Conservation (phyloP, 2,113 vertebrate genomes). For the Gracilinanus agilis region DNA sequence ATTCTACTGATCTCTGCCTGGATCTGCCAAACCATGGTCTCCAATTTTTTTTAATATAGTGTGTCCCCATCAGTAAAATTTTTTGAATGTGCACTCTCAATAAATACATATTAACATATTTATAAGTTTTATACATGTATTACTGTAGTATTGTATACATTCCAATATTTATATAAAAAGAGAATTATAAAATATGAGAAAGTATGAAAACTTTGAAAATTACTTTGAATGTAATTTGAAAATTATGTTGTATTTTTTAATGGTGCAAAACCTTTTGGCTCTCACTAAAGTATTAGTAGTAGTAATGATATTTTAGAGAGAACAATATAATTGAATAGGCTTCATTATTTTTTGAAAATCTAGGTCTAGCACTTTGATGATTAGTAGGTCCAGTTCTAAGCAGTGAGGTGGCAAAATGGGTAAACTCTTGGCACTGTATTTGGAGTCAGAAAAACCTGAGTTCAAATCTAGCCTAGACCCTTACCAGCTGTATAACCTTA, state of each 20-base stretch:
- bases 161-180: background rate
- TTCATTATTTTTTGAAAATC: background rate
- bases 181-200: background rate
- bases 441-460: background rate
- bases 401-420: background rate
- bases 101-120: background rate
- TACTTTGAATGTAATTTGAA: background rate
- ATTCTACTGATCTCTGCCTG: background rate
- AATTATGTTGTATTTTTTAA: background rate
- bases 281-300: background rate
- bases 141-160: background rate
- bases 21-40: background rate
- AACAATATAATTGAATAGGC: background rate
- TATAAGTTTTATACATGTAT: background rate
- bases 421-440: background rate
- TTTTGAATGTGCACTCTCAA: background rate
- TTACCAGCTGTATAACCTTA: background rate
- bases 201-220: background rate
- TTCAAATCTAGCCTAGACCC: background rate
- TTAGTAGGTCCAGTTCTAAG: background rate
- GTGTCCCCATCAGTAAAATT: background rate
- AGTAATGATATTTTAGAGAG: background rate
- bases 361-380: background rate
- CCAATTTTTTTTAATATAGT: background rate
- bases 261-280: background rate